Evolutionary conservation across 1,140 invertebrate species (phyloP), one percentile per base, ranked within the genome.

Genomic region (Heliothis subflexa): DNA sequence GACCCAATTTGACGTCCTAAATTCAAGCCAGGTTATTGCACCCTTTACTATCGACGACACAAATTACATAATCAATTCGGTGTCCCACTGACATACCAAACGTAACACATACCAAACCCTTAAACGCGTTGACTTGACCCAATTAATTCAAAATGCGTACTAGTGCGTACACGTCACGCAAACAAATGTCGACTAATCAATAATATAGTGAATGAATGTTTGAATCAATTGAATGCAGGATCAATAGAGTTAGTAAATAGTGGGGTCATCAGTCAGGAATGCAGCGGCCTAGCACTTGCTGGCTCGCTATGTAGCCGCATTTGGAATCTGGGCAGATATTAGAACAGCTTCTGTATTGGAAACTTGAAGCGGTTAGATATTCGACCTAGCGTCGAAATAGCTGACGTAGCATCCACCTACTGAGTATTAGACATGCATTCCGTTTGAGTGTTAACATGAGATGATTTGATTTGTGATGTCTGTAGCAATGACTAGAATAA

Each of bases 221-320:
- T 78, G 49, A 81, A 83, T 76, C 64, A 78, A 83, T 80, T 84
- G 70, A 81, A 72, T 66, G 73, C 74, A 78, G 72, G 70, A 83
- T 86, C 81, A 88, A 86, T 88, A 83, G 77, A 81, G 82, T 81
- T 81, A 66, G 81, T 86, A 82, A 86, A 84, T 84, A 85, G 74
- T 80, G 70, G 59, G 80, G 78, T 85, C 83, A 86, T 79, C 64
- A 33, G 57, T 62, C 61, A 74, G 83, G 83, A 84, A 87, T 84
- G 84, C 68, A 72, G 54, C 25, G 62, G 59, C 62, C 59, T 33
- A 59, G 40, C 72, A 75, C 55, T 75, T 64, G 57, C 21, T 75
- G 16, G 73, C 45, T 52, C 55, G 59, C 47, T 49, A 73, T 61
- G 54, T 45, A 61, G 55, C 71, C 71, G 45, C 40, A 59, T 13